Evolutionary conservation across 2,888 invertebrate genomes (phyloP).

Genomic region (Machimus atricapillus): DNA sequence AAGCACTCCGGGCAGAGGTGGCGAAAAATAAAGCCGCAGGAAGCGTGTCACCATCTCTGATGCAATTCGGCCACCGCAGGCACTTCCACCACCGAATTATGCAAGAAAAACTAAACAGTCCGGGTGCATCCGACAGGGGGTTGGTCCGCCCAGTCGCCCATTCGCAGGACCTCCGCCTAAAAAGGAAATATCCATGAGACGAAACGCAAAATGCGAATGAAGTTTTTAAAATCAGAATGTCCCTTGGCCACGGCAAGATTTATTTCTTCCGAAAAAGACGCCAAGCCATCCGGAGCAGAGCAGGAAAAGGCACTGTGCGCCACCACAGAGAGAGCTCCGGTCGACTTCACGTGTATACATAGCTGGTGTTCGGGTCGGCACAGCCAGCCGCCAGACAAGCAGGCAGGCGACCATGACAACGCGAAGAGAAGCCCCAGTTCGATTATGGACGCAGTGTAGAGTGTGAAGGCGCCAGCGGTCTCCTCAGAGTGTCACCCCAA

Average conservation of each 20-base stretch:
- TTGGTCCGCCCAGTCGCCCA: neutral
- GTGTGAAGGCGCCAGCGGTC: neutral
- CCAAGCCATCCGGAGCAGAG: conserved; percentile 3
- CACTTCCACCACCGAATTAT: neutral
- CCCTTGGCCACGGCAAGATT: neutral
- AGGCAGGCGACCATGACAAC: conserved; percentile 41
- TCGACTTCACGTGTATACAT: conserved; percentile 39
- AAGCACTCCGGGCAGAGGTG: neutral
- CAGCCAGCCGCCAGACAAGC: conserved; percentile 24
- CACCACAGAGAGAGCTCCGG: conserved; percentile 30
- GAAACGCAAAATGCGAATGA: neutral
- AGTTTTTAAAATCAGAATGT: neutral
- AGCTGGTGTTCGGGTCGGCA: neutral
- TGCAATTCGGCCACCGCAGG: neutral
- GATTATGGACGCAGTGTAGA: conserved; percentile 16
- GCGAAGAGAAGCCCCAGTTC: conserved; percentile 27
- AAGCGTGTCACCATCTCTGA: neutral
- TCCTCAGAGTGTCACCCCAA: neutral
- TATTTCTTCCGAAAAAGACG: neutral
- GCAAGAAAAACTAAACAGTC: neutral
- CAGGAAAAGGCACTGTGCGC: conserved; percentile 33
- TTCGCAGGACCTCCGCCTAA: neutral
- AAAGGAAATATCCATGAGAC: neutral
- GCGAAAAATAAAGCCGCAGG: neutral
- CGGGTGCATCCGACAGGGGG: neutral